Conservation (phyloP, 2,113 vertebrate species). For the Sapajus apella region DNA sequence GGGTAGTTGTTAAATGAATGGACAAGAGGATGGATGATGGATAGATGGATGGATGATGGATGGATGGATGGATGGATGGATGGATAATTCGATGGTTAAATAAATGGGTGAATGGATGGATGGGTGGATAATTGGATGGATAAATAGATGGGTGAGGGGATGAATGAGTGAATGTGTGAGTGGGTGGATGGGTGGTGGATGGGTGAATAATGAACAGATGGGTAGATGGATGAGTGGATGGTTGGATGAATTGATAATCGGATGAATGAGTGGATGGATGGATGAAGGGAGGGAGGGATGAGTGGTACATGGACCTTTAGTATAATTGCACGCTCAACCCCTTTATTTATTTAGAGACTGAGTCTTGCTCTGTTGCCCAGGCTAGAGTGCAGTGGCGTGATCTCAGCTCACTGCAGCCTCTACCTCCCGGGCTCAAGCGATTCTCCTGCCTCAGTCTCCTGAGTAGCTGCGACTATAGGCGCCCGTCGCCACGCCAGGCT, state of each 20-base stretch:
- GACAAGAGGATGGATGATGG: too few species aligned
- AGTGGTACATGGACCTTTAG: background rate
- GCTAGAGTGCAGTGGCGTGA: too few species aligned
- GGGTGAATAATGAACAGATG: too few species aligned
- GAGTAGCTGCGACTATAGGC: too few species aligned
- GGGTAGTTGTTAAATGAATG: background rate
- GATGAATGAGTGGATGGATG: background rate
- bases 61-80: background rate
- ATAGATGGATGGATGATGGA: background rate
- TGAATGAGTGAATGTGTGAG: background rate
- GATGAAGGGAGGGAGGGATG: accelerated
- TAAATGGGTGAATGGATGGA: background rate
- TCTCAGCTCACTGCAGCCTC: too few species aligned
- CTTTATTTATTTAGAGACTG: background rate
- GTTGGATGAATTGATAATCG: background rate
- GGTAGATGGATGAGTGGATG: background rate
- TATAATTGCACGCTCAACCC: background rate
- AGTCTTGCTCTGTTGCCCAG: too few species aligned
- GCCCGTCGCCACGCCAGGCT: accelerated
- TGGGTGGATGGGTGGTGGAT: background rate
- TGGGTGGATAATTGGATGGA: background rate
- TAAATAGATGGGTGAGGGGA: background rate
- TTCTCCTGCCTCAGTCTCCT: too few species aligned
- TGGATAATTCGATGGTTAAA: too few species aligned
- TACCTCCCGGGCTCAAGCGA: too few species aligned